phyloP scores from a whole-genome alignment of 2,797 vertebrate genomes.

The Buceros bicornis region DNA sequence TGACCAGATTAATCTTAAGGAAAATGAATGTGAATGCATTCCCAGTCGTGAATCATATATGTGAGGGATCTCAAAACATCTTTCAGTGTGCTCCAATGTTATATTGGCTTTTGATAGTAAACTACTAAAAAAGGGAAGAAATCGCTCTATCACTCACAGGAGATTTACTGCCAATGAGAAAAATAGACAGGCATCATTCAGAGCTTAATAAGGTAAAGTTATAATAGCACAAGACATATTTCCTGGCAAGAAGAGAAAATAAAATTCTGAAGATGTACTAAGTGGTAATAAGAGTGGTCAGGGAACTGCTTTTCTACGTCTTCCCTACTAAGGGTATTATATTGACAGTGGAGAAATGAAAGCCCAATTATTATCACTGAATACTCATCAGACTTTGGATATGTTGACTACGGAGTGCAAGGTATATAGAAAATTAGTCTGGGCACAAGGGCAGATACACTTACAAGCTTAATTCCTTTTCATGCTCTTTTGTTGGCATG shows the following conservation, averaged over 20 bases:
- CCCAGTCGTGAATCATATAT: background rate
- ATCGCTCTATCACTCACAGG: background rate
- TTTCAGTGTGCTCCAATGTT: background rate
- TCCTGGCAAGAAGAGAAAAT: background rate
- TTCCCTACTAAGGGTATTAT: background rate
- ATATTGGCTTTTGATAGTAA: background rate
- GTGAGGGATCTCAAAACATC: background rate
- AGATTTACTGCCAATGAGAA: background rate
- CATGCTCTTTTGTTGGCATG: background rate
- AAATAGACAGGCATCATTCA: background rate
- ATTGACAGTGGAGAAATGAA: background rate
- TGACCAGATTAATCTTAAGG: background rate
- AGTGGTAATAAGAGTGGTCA: background rate
- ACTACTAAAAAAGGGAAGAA: background rate
- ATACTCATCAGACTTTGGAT: background rate
- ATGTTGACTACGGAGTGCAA: background rate
- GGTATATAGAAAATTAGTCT: background rate
- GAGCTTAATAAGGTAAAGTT: background rate
- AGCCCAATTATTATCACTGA: background rate
- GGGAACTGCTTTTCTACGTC: background rate
- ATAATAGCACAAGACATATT: background rate
- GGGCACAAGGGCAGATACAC: background rate
- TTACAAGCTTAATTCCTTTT: background rate
- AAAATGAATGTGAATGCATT: background rate
- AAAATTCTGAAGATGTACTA: background rate